These are phyloP conservation scores for Isoperla grammatica DNA, from an alignment of 2,888 invertebrate species.

Conservation along the genomic window DNA sequence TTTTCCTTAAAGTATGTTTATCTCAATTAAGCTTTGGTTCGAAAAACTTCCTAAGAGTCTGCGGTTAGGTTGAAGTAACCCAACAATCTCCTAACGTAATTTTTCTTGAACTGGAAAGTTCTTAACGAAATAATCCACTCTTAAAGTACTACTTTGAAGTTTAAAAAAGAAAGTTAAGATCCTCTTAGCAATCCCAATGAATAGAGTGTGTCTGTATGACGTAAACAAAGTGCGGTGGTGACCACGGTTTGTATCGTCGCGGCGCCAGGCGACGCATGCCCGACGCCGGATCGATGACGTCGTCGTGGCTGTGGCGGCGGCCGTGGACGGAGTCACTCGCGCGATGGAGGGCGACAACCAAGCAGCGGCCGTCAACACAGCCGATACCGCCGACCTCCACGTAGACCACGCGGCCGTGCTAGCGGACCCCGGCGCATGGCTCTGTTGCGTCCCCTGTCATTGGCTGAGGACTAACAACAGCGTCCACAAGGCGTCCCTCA, in stretches of 20 bases:
- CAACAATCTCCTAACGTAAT: no score
- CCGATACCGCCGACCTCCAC: constrained; percentile 10
- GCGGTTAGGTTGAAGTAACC: no score
- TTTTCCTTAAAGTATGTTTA: no score
- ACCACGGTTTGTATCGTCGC: not conserved
- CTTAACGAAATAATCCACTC: no score
- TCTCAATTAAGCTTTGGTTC: no score
- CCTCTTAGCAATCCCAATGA: no score
- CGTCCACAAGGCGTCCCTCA: constrained; percentile 54
- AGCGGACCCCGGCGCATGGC: constrained; percentile 45
- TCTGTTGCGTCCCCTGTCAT: constrained; percentile 54
- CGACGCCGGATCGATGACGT: constrained; percentile 5
- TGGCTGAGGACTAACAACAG: constrained; percentile 53
- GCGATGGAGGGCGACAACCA: not conserved
- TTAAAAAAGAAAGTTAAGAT: no score
- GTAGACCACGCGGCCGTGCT: constrained; percentile 32
- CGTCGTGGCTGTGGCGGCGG: not conserved
- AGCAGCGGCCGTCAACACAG: not conserved
- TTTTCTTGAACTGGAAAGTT: no score
- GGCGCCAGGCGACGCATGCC: constrained; percentile 2
- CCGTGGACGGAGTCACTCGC: not conserved
- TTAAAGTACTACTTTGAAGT: no score
- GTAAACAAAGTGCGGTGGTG: not conserved
- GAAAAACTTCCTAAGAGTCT: no score
- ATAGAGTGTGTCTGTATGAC: no score